phyloP scores from a whole-genome alignment of 2,888 invertebrate species.

The Agriopis aurantiaria region DNA sequence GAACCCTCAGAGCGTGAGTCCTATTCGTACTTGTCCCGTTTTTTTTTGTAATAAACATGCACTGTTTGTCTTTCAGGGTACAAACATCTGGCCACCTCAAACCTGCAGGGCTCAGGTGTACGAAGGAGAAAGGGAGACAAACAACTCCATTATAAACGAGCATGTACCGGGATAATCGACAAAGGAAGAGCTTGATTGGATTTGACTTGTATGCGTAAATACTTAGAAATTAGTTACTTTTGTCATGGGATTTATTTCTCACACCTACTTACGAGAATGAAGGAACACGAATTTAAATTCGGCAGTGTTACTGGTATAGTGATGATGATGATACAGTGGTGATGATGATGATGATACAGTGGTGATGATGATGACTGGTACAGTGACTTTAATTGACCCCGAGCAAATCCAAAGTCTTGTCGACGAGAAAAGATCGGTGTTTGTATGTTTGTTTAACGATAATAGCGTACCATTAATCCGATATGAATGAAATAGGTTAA shows the following conservation, averaged over 20 bases:
- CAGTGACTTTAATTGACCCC: not conserved
- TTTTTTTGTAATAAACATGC: too few relatives aligned
- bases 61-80: not conserved
- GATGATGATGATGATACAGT: too few relatives aligned
- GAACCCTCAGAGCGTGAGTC: too few relatives aligned
- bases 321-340: too few relatives aligned
- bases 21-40: too few relatives aligned
- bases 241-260: slow-evolving; percentile 1
- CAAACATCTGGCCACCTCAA: slow-evolving; percentile 9
- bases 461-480: too few relatives aligned
- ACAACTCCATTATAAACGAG: slow-evolving; percentile 17
- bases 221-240: not conserved
- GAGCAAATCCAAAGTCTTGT: not conserved
- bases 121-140: slow-evolving; percentile 8
- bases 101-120: slow-evolving; percentile 16
- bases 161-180: slow-evolving; percentile 20
- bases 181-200: slow-evolving; percentile 28
- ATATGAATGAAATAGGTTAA: too few relatives aligned
- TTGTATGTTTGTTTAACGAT: too few relatives aligned
- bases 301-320: not conserved
- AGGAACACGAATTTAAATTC: not conserved
- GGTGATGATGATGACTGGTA: too few relatives aligned
- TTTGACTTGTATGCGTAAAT: slow-evolving; percentile 27
- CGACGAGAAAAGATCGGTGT: too few relatives aligned
- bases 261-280: not conserved